Conservation (phyloP, 2,888 invertebrate genomes). For the Alcis repandata region DNA sequence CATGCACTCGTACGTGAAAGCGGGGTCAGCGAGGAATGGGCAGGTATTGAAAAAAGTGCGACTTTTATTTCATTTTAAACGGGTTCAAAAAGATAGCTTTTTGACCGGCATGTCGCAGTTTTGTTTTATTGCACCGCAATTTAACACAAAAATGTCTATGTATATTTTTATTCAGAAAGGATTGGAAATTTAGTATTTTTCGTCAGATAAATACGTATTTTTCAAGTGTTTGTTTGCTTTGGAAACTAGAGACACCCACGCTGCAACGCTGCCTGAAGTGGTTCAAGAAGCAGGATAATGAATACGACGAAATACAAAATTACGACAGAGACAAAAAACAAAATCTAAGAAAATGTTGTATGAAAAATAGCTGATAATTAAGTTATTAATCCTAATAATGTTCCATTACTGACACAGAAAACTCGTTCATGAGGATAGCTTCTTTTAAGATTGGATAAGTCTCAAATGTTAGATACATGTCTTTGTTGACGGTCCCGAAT, state of each 20-base stretch:
- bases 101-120: conserved; percentile 24
- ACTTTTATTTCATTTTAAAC: conserved; percentile 36
- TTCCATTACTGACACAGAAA: too few species aligned
- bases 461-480: too few species aligned
- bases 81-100: conserved; percentile 30
- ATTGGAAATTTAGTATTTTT: conserved; percentile 4
- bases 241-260: too few species aligned
- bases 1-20: conserved; percentile 20
- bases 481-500: not conserved
- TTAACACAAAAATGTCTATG: conserved; percentile 19
- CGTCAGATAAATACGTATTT: not conserved
- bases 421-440: too few species aligned
- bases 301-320: too few species aligned
- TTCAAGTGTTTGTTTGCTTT: not conserved
- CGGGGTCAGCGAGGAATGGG: conserved; percentile 27
- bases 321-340: too few species aligned
- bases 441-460: too few species aligned
- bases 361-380: too few species aligned
- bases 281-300: too few species aligned
- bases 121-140: conserved; percentile 22
- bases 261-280: too few species aligned
- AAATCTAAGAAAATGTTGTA: too few species aligned
- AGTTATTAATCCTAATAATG: too few species aligned
- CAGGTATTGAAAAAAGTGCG: conserved; percentile 35
- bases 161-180: conserved; percentile 2